These are phyloP conservation scores for Mus caroli DNA, from an alignment of 2,797 vertebrate species.

Conservation along the genomic window DNA sequence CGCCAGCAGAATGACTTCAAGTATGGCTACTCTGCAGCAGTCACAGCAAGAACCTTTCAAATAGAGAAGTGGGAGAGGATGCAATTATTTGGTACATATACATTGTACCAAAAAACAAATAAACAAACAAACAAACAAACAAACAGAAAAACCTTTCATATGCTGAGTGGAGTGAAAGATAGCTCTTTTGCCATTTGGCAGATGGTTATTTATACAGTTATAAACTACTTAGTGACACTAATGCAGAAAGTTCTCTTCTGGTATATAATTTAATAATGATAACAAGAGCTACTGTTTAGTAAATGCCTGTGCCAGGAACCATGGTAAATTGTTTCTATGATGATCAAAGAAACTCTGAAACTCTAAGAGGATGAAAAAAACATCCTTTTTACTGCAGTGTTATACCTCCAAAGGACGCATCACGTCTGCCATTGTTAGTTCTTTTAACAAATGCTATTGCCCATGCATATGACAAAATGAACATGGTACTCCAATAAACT, in stretches of 20 bases:
- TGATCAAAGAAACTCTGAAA: not conserved
- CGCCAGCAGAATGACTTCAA: slow-evolving; percentile 27
- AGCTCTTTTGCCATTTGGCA: not conserved
- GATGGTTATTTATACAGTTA: slow-evolving; percentile 23
- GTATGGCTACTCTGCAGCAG: not conserved
- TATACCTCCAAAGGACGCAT: not conserved
- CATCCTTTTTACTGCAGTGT: not conserved
- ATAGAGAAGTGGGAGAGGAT: not conserved
- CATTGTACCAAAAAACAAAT: not conserved
- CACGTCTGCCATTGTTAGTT: not conserved
- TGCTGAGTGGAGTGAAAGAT: not conserved
- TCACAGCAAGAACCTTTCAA: not conserved
- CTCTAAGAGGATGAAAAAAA: not conserved
- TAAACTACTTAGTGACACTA: slow-evolving; percentile 21
- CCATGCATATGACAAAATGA: not conserved
- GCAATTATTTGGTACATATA: slow-evolving; percentile 3
- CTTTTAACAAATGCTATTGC: not conserved
- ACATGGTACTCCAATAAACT: not conserved
- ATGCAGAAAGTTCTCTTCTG: slow-evolving; percentile 26
- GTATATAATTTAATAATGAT: not conserved
- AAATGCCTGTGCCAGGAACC: slow-evolving; percentile 24
- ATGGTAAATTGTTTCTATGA: not conserved
- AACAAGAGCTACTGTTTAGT: not conserved
- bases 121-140: too few relatives aligned
- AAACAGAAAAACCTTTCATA: not conserved